Evolutionary conservation across 2,797 vertebrate genomes (phyloP).

Genomic region (Eulemur mongoz): DNA sequence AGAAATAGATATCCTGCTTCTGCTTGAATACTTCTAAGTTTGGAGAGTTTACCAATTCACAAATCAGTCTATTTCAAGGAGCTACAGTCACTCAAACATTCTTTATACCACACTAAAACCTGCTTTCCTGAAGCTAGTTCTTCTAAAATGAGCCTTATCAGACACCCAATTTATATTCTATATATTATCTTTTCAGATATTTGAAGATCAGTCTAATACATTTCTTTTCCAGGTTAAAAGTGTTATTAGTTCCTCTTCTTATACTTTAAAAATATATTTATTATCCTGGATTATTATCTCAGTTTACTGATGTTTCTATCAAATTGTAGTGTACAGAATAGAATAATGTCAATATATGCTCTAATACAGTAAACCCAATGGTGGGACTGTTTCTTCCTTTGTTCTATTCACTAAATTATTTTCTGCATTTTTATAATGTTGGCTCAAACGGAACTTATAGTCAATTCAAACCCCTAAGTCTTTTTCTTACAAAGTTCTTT

Average conservation of each 20-base stretch:
- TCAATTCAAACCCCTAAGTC: slow-evolving; percentile 5
- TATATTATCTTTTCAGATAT: slow-evolving; percentile 26
- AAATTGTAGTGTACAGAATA: neutral
- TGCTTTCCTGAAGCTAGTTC: slow-evolving; percentile 10
- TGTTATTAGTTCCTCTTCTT: neutral
- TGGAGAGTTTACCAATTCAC: slow-evolving; percentile 1
- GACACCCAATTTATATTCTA: neutral
- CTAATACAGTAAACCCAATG: neutral
- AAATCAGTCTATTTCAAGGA: slow-evolving; percentile 8
- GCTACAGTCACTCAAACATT: neutral
- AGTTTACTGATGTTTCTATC: slow-evolving; percentile 26
- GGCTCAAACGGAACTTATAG: neutral
- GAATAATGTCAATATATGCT: neutral
- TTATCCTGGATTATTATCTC: neutral
- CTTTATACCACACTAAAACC: slow-evolving; percentile 7
- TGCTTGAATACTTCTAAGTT: slow-evolving; percentile 4
- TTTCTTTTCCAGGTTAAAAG: neutral
- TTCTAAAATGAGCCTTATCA: slow-evolving; percentile 28
- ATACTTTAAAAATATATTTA: slow-evolving; percentile 10
- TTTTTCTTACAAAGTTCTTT: slow-evolving; percentile 48
- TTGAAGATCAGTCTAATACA: slow-evolving; percentile 17
- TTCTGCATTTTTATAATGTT: slow-evolving; percentile 42
- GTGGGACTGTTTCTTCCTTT: slow-evolving; percentile 15
- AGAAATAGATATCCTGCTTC: neutral
- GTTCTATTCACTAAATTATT: slow-evolving; percentile 32